These are phyloP conservation scores for Ancistrus triradiatus DNA, from an alignment of 2,113 vertebrate species.

Conservation along the genomic window DNA sequence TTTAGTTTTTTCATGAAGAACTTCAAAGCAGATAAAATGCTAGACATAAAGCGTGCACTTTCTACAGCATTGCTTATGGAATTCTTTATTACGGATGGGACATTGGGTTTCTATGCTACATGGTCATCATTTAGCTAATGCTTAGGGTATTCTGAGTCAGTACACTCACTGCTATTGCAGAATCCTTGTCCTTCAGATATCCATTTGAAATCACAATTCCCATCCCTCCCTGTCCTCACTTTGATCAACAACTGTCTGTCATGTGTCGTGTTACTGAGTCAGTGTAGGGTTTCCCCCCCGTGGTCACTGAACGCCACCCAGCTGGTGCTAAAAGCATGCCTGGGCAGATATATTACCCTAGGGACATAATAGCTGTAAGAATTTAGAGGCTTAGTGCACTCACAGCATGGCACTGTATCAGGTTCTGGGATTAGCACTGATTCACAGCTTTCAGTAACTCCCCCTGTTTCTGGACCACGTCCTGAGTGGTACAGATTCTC, in stretches of 20 bases:
- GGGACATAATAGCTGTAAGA: conserved; percentile 2
- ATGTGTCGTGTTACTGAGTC: no score
- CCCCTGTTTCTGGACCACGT: background rate
- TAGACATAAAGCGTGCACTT: no score
- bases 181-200: no score
- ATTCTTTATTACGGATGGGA: no score
- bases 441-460: conserved; percentile 17
- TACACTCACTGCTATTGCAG: no score
- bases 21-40: background rate
- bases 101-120: no score
- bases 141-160: no score
- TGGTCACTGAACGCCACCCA: conserved; percentile 10
- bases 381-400: background rate
- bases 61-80: no score
- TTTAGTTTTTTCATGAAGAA: no score
- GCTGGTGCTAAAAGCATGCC: conserved; percentile 33
- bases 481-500: background rate
- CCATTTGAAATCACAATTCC: conserved; percentile 14
- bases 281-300: background rate
- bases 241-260: conserved; percentile 32
- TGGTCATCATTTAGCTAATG: no score
- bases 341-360: conserved; percentile 22
- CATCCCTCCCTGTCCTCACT: background rate
- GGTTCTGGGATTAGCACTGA: conserved; percentile 12
- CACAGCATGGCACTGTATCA: background rate